phyloP scores from a whole-genome alignment of 2,113 vertebrate genomes.

The Marcusenius ussheri region DNA sequence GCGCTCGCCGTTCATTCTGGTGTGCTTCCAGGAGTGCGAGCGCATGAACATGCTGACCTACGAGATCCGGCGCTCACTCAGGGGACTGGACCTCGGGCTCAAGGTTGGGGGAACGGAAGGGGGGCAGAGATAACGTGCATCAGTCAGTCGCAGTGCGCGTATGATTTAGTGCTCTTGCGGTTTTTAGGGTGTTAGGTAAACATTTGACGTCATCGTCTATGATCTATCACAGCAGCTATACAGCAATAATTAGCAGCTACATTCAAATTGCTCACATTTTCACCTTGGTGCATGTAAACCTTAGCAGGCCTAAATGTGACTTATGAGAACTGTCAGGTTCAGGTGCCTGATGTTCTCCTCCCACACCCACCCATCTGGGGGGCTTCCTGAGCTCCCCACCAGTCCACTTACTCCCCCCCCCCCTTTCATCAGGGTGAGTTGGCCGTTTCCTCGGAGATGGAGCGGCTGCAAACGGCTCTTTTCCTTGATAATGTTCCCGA shows the following conservation, averaged over 20 bases:
- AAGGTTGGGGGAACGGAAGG: conserved; percentile 46
- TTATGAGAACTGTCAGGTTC: conserved; percentile 33
- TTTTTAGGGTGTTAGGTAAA: background rate
- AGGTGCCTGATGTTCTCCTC: conserved; percentile 62
- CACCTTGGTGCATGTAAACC: background rate
- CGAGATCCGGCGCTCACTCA: conserved; percentile 61
- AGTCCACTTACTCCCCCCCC: conserved; percentile 83
- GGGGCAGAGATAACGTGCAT: background rate
- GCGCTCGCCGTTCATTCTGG: conserved; percentile 58
- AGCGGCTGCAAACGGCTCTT: conserved; percentile 82
- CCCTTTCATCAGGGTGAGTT: conserved; percentile 88
- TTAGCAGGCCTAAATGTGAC: conserved; percentile 8
- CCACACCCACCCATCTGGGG: conserved; percentile 33
- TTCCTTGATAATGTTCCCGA: conserved; percentile 87
- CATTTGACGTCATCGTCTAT: background rate
- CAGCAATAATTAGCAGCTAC: background rate
- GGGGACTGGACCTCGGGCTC: conserved; percentile 63
- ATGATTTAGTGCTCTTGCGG: background rate
- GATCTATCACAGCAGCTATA: background rate
- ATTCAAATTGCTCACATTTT: background rate
- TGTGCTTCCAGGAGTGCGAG: conserved; percentile 71
- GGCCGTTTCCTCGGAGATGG: conserved; percentile 87
- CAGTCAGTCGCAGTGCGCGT: background rate
- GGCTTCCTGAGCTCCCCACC: conserved; percentile 72
- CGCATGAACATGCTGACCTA: conserved; percentile 59